phyloP scores from a whole-genome alignment of 64 coral and sea anemone genomes.

The Porites australiensis region DNA sequence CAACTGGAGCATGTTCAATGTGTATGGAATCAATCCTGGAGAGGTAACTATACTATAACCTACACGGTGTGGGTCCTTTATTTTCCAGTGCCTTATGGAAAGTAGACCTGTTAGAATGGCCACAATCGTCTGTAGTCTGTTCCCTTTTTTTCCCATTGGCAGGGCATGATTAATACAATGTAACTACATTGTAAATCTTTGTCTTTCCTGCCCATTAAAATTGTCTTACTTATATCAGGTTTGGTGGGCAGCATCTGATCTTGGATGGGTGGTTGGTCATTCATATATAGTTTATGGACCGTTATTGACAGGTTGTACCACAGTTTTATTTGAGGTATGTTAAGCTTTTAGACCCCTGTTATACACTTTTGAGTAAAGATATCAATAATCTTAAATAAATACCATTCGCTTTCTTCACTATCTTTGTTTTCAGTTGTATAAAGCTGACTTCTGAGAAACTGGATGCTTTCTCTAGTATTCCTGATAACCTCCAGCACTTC shows the following conservation, averaged over 20 bases:
- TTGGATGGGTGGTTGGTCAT: conserved; percentile 99
- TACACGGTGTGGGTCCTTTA: no score
- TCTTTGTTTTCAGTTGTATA: neutral
- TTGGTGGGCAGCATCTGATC: conserved; percentile 99
- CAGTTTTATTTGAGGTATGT: conserved; percentile 94
- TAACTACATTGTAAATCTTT: neutral
- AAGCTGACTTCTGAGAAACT: conserved; percentile 39
- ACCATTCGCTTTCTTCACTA: neutral
- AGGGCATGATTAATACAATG: neutral
- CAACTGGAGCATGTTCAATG: conserved; percentile 91
- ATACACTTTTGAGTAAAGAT: no score
- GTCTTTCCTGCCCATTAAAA: no score
- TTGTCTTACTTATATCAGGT: conserved; percentile 54
- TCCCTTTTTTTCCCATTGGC: neutral
- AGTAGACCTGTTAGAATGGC: no score
- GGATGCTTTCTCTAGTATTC: conserved; percentile 30
- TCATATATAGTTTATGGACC: conserved; percentile 98
- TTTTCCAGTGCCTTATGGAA: no score
- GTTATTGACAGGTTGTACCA: conserved; percentile 82
- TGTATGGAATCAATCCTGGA: conserved; percentile 92
- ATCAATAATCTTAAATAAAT: neutral
- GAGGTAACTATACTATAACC: conserved; percentile 57
- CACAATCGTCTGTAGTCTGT: no score
- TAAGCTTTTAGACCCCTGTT: no score
- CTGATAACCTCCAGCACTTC: conserved; percentile 30